A percentile compares a stretch with the other conserved stretches of the same genome.
phyloP scores from a whole-genome alignment of 2,113 vertebrate genomes.

The Oenanthe melanoleuca region DNA sequence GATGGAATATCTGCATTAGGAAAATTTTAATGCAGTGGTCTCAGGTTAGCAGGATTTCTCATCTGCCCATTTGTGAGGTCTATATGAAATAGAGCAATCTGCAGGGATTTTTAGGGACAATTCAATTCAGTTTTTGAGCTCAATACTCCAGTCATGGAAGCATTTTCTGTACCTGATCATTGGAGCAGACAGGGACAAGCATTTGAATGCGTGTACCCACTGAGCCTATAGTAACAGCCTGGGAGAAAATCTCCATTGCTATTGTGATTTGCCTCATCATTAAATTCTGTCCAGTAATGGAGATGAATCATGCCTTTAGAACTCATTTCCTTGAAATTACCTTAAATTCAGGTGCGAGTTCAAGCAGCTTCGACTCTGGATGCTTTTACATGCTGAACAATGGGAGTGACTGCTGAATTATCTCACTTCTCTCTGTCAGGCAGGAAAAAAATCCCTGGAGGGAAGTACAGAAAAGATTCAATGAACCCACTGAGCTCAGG shows the following conservation, averaged over 20 bases:
- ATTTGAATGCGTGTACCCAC: rapidly evolving
- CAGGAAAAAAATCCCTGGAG: not conserved
- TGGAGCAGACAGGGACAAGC: not conserved
- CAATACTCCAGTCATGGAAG: not conserved
- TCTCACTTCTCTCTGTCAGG: not conserved
- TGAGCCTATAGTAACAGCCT: not conserved
- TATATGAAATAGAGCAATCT: not conserved
- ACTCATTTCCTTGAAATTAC: not conserved
- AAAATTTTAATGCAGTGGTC: not conserved
- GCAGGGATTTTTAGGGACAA: not conserved
- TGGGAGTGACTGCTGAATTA: not conserved
- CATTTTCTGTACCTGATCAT: not conserved
- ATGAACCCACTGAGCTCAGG: not conserved
- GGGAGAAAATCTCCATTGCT: not conserved
- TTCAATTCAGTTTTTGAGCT: not conserved
- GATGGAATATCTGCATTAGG: not conserved
- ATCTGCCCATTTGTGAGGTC: not conserved
- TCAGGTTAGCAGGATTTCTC: not conserved
- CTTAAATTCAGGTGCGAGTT: not conserved
- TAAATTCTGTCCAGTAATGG: not conserved
- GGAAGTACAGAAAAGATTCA: not conserved
- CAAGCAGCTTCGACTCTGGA: not conserved
- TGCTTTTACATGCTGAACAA: not conserved
- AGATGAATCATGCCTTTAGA: not conserved
- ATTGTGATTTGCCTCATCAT: not conserved